These are phyloP conservation scores for human DNA, from an alignment of 2,113 vertebrate species.

Conservation along the genomic window DNA sequence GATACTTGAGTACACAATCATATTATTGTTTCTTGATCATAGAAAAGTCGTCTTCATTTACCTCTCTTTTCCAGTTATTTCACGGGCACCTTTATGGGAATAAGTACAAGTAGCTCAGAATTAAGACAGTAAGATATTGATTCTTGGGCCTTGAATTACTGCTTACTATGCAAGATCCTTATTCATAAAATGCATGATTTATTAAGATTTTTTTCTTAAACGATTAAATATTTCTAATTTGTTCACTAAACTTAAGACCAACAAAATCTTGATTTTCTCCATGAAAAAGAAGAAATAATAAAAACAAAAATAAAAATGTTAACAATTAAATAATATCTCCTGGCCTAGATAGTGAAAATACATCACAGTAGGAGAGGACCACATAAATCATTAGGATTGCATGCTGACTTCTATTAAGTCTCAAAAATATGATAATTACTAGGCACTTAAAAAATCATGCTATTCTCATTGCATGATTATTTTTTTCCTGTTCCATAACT, in stretches of 20 bases:
- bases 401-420: constrained; percentile 4
- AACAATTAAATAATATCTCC: constrained; percentile 19
- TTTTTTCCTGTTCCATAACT: constrained; percentile 62
- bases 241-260: constrained; percentile 70
- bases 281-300: background rate
- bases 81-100: constrained; percentile 58
- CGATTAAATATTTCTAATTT: constrained; percentile 74
- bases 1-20: rapidly evolving
- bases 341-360: constrained; percentile 16
- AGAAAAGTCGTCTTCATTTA: constrained; percentile 51
- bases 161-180: constrained; percentile 78
- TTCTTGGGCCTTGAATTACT: constrained; percentile 73
- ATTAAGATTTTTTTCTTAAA: constrained; percentile 64
- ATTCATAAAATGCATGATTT: constrained; percentile 76
- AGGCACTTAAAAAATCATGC: constrained; percentile 38
- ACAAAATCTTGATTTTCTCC: constrained; percentile 64
- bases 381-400: constrained; percentile 63
- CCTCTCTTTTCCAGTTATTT: constrained; percentile 69
- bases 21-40: constrained; percentile 51
- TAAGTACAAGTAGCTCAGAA: constrained; percentile 57
- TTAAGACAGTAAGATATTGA: constrained; percentile 73
- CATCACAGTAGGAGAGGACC: background rate
- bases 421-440: constrained; percentile 69
- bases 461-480: background rate
- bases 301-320: constrained; percentile 52